phyloP scores from a whole-genome alignment of 2,113 vertebrate genomes.

The Hippopotamus amphibius region DNA sequence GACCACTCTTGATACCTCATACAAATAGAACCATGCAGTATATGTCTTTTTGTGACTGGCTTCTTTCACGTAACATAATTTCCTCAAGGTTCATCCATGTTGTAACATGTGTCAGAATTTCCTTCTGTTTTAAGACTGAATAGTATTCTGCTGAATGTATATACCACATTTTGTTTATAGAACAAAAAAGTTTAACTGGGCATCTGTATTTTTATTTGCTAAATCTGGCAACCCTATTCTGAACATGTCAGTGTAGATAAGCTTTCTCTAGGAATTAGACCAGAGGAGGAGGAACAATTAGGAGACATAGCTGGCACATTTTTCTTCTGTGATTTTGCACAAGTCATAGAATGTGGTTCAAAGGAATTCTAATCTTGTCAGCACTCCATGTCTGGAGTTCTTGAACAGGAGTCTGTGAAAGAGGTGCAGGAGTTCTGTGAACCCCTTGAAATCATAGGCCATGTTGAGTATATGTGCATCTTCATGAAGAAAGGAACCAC shows the following conservation, averaged over 20 bases:
- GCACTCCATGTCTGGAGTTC: neutral
- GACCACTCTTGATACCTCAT: neutral
- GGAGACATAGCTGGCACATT: neutral
- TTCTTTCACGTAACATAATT: neutral
- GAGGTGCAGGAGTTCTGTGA: neutral
- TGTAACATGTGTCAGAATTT: neutral
- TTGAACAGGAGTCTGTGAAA: neutral
- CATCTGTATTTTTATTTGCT: slow-evolving; percentile 2
- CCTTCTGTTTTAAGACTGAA: neutral
- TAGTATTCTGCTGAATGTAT: neutral
- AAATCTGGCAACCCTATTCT: neutral
- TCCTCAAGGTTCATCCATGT: neutral
- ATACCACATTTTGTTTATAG: neutral
- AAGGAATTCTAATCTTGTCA: neutral
- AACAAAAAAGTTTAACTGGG: neutral
- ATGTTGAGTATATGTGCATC: neutral
- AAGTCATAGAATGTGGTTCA: neutral
- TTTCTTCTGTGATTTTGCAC: slow-evolving; percentile 4
- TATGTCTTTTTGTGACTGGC: neutral
- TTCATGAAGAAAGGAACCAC: neutral
- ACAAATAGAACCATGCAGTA: neutral
- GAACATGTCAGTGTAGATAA: neutral
- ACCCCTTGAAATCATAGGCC: neutral
- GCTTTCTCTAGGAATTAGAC: slow-evolving; percentile 38
- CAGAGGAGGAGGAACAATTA: neutral